These are phyloP conservation scores for Temnothorax longispinosus DNA, from an alignment of 1,140 invertebrate species.

Conservation along the genomic window DNA sequence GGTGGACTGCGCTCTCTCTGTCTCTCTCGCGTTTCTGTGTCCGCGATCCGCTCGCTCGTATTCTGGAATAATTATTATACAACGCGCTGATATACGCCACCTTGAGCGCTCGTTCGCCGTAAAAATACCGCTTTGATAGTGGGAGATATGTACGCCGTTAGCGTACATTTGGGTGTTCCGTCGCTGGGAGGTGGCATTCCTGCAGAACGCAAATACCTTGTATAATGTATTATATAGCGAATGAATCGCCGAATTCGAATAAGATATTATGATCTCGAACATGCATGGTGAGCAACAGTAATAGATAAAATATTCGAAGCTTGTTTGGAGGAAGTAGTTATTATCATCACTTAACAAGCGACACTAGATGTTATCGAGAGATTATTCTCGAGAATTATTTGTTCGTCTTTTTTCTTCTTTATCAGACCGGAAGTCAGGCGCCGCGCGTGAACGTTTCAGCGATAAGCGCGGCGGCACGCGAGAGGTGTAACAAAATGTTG, in stretches of 20 bases:
- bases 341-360: background rate
- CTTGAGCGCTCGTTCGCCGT: background rate
- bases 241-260: constrained; percentile 20
- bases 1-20: background rate
- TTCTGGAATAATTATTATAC: constrained; percentile 58
- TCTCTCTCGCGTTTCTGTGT: background rate
- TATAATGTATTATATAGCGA: background rate
- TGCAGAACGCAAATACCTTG: background rate
- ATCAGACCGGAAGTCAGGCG: constrained; percentile 19
- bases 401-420: background rate
- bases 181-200: background rate
- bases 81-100: constrained; percentile 22
- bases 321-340: background rate
- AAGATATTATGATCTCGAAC: background rate
- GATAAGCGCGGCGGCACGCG: constrained; percentile 22
- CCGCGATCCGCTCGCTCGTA: constrained; percentile 8
- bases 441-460: constrained; percentile 30
- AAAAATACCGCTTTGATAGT: constrained; percentile 43
- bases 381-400: background rate
- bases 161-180: constrained; percentile 4
- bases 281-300: background rate
- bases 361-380: background rate
- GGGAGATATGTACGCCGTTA: constrained; percentile 22
- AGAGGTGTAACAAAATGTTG: constrained; percentile 65
- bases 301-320: background rate